A percentile compares a stretch with the other conserved stretches of the same genome.
These are phyloP conservation scores for Leptopilina syphax DNA, from an alignment of 2,888 invertebrate species.

Conservation along the genomic window DNA sequence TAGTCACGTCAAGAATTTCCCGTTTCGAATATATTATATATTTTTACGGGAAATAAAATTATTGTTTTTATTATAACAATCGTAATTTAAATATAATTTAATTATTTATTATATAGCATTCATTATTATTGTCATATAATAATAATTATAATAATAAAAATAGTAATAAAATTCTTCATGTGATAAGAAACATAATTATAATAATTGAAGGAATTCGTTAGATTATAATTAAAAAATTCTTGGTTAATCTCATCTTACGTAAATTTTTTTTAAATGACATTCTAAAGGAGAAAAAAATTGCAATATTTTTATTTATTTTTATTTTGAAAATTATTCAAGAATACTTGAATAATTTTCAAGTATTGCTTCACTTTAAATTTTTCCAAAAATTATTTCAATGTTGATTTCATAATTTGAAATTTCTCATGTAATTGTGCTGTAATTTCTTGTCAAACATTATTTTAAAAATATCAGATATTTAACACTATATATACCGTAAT, in stretches of 20 bases:
- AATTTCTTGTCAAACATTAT: too few relatives aligned
- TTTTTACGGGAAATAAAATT: background rate
- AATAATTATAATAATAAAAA: slow-evolving; percentile 10
- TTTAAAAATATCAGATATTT: background rate
- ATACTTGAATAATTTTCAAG: too few relatives aligned
- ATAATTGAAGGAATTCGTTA: background rate
- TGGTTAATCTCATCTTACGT: background rate
- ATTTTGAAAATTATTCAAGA: too few relatives aligned
- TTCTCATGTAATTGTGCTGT: too few relatives aligned
- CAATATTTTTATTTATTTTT: background rate
- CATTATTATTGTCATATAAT: background rate
- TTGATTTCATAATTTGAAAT: too few relatives aligned
- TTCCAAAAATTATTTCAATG: too few relatives aligned
- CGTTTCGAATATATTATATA: background rate
- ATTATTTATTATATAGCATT: background rate
- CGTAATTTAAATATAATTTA: background rate
- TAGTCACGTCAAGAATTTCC: background rate
- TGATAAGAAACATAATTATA: slow-evolving; percentile 3
- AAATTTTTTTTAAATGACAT: background rate
- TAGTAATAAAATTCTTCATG: background rate
- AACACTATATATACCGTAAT: background rate
- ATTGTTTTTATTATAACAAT: background rate
- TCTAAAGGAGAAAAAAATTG: background rate
- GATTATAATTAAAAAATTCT: background rate
- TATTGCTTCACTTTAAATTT: too few relatives aligned